A percentile compares a stretch with the other conserved stretches of the same genome.
phyloP scores from a whole-genome alignment of 2,113 vertebrate genomes.

The Burhinus oedicnemus region DNA sequence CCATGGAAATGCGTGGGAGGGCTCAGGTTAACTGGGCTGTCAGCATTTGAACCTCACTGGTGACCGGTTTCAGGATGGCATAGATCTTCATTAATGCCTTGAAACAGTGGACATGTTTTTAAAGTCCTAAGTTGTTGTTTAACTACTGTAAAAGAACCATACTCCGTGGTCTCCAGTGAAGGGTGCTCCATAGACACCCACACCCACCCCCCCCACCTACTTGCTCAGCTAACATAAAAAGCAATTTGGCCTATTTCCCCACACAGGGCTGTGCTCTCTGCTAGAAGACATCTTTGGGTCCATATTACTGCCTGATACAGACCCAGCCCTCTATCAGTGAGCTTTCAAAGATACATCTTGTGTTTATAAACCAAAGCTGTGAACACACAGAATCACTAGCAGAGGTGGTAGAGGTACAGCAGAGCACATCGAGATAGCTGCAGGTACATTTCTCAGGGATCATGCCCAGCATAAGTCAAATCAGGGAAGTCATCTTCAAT shows the following conservation, averaged over 20 bases:
- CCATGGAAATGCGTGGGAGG: neutral
- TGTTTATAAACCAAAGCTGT: neutral
- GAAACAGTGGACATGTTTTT: neutral
- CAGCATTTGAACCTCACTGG: neutral
- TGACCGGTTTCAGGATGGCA: neutral
- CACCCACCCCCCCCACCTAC: too few relatives aligned
- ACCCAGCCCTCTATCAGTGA: rapidly evolving
- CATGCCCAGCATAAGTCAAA: rapidly evolving
- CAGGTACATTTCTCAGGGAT: neutral
- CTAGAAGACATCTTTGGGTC: neutral
- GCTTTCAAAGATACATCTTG: rapidly evolving
- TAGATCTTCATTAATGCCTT: neutral
- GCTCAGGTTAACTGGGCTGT: neutral
- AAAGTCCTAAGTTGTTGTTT: neutral
- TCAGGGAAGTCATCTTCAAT: neutral
- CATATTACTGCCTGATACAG: rapidly evolving
- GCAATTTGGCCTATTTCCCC: neutral
- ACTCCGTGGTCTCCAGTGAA: too few relatives aligned
- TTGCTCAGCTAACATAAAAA: neutral
- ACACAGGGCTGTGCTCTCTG: neutral
- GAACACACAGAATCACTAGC: neutral
- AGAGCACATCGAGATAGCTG: neutral
- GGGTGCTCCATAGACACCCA: neutral
- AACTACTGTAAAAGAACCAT: rapidly evolving
- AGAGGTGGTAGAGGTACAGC: neutral